Percentiles rank a stretch among this genome's conserved stretches.
Evolutionary conservation across 2,113 vertebrate species (phyloP).

Genomic region (Isichthys henryi): DNA sequence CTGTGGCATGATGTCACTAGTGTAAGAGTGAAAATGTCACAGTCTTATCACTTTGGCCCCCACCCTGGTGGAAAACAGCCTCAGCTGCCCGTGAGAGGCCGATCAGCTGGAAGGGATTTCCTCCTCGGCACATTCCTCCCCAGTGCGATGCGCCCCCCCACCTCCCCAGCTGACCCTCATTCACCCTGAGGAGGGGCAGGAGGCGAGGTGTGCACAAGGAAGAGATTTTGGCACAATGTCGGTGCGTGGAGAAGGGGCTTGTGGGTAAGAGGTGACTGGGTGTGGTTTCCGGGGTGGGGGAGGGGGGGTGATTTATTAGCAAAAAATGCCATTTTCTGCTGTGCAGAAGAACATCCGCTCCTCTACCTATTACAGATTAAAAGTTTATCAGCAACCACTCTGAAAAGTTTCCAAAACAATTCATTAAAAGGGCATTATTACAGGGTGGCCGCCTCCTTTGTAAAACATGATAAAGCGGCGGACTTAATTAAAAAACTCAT

Average conservation of each 20-base stretch:
- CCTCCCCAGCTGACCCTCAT: slow-evolving; percentile 31
- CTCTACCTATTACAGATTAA: slow-evolving; percentile 46
- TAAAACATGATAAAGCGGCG: slow-evolving; percentile 50
- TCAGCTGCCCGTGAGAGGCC: not conserved
- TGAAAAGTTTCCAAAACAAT: slow-evolving; percentile 61
- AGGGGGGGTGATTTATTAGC: not conserved
- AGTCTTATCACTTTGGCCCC: not conserved
- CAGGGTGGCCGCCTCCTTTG: slow-evolving; percentile 34
- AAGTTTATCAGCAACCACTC: slow-evolving; percentile 49
- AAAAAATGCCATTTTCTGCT: slow-evolving; percentile 14
- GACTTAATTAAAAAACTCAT: slow-evolving; percentile 65
- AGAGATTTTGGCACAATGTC: not conserved
- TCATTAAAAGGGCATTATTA: slow-evolving; percentile 53
- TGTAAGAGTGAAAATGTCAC: not conserved
- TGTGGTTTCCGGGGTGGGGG: not conserved
- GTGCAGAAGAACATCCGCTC: slow-evolving; percentile 34
- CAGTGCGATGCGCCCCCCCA: not conserved
- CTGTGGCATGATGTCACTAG: not conserved
- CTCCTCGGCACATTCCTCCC: not conserved
- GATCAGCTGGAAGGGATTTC: not conserved
- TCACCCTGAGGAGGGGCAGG: slow-evolving; percentile 27
- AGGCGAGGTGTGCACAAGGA: not conserved
- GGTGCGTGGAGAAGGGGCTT: not conserved
- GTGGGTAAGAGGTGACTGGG: not conserved
- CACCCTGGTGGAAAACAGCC: not conserved